Evolutionary conservation across 2,888 invertebrate species (phyloP), one percentile per base, ranked within the genome.

Genomic region (Acholoe squamosa): DNA sequence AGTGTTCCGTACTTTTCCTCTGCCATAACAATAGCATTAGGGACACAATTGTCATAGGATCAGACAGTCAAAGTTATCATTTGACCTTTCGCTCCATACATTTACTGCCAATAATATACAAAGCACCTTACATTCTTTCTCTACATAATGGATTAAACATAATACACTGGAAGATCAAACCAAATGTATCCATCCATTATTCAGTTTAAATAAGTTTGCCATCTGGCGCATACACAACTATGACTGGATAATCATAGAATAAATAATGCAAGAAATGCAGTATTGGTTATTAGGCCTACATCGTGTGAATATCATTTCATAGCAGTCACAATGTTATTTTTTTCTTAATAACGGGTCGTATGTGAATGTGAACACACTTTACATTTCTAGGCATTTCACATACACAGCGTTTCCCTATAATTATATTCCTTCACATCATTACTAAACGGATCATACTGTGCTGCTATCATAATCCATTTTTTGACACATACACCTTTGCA

Each of bases 101-200:
- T 61, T 3, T 61, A 61, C 61, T n/a, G 22, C 61, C 5, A n/a
- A 7, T 61, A 61, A 61, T 19, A 19, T n/a, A 19, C 43, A 43
- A 61, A 61, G 61, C 61, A 61, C 61, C 61, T 61, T n/a, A 61
- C 61, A n/a, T n/a, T 61, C 22, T 19, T n/a, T 61, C 61, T 61
- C 14, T 61, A 12, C 14, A 61, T 7, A 19, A 14, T 19, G 61
- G 61, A 61, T 12, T 61, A 3, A n/a, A 61, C 61, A 61, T 61
- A 61, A 61, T 61, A 61, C 61, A 61, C 61, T 43, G 43, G 43
- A 43, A 43, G 43, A 61, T 61, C 19, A n/a, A 61, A 61, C 61
- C 61, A 61, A 3, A n/a, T 19, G 61, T n/a, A 61, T n/a, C 1
- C n/a, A 7, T 19, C 61, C 61, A n/a, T n/a, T n/a, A 61, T n/a